These are phyloP conservation scores for Scopus umbretta DNA, from an alignment of 2,113 vertebrate species.

Conservation along the genomic window DNA sequence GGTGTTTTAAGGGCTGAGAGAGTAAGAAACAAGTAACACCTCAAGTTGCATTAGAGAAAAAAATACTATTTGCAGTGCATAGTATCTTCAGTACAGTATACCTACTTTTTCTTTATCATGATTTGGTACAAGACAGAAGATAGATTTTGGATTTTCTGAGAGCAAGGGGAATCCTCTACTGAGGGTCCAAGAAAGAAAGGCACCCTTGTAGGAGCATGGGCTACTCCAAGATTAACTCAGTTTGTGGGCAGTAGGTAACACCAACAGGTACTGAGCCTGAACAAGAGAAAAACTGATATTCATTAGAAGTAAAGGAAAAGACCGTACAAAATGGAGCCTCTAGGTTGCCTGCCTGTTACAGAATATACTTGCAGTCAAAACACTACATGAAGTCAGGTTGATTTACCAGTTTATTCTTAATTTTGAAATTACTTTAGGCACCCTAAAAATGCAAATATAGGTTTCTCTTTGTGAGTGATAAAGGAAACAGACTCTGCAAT, in stretches of 20 bases:
- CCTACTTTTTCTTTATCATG: not conserved
- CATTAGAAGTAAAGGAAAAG: not conserved
- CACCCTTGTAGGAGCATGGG: not conserved
- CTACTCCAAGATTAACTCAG: not conserved
- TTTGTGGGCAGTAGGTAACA: not conserved
- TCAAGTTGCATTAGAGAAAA: not conserved
- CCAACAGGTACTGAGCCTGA: not conserved
- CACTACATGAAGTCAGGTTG: fast-evolving
- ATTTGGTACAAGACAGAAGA: not conserved
- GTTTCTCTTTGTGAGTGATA: not conserved
- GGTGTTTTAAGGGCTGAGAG: not conserved
- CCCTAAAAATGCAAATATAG: not conserved
- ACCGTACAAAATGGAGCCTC: not conserved
- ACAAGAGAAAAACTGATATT: not conserved
- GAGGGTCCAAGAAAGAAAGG: not conserved
- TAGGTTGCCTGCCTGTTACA: not conserved
- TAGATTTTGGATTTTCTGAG: not conserved
- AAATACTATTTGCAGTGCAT: not conserved
- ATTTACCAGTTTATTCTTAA: not conserved
- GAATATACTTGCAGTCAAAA: not conserved
- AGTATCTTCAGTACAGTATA: not conserved
- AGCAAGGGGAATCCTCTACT: not conserved
- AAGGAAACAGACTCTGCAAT: not conserved
- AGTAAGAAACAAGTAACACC: not conserved
- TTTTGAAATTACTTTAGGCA: not conserved